A percentile compares a stretch with the other conserved stretches of the same genome.
These are phyloP conservation scores for Orchestia grillus DNA, from an alignment of 1,140 invertebrate genomes.

Conservation along the genomic window DNA sequence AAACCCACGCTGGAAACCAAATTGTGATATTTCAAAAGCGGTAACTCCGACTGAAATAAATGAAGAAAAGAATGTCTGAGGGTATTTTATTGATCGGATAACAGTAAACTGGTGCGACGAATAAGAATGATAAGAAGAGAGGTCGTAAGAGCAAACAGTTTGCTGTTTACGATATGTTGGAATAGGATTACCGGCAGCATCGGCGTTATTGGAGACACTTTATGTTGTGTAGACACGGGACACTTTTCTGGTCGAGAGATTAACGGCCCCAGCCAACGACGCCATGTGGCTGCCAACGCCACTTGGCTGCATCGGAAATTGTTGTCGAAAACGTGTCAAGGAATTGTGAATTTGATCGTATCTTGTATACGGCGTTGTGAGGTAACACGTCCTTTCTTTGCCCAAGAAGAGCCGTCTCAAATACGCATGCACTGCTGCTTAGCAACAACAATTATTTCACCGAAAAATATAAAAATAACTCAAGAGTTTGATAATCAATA, in stretches of 20 bases:
- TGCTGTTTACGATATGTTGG: conserved; percentile 48
- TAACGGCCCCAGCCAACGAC: not conserved
- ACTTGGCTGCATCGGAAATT: not conserved
- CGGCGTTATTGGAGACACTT: conserved; percentile 27
- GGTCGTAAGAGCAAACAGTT: conserved; percentile 34
- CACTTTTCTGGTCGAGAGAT: conserved; percentile 9
- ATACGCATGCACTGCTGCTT: no score
- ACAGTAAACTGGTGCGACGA: not conserved
- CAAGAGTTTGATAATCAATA: no score
- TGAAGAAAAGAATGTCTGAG: not conserved
- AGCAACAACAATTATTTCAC: no score
- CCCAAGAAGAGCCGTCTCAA: no score
- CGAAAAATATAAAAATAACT: no score
- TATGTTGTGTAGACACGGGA: conserved; percentile 37
- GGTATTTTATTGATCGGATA: not conserved
- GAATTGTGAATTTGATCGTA: not conserved
- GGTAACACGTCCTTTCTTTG: not conserved
- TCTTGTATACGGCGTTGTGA: not conserved
- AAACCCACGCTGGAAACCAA: not conserved
- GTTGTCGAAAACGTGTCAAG: not conserved
- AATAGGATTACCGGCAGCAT: conserved; percentile 23
- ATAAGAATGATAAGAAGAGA: conserved; percentile 10
- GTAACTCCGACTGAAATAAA: not conserved
- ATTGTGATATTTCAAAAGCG: not conserved
- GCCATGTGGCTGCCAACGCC: not conserved